phyloP scores from a whole-genome alignment of 2,113 vertebrate species.

The Lota lota region DNA sequence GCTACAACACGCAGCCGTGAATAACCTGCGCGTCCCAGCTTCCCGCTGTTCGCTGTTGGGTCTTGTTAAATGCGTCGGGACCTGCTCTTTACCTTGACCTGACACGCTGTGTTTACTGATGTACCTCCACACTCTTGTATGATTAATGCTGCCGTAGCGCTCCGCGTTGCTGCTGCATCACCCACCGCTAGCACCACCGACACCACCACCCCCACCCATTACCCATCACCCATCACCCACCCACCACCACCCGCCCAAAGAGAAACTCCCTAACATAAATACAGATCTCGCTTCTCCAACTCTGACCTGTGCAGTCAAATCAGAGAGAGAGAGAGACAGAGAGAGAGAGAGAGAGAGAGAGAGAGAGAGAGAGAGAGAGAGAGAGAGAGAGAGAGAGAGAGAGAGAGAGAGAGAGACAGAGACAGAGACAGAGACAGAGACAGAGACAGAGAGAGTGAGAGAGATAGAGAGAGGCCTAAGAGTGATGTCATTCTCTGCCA shows the following conservation, averaged over 20 bases:
- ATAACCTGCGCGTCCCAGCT: slow-evolving; percentile 70
- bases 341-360: slow-evolving; percentile 3
- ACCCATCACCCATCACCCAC: slow-evolving; percentile 3
- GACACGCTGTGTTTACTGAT: slow-evolving; percentile 70
- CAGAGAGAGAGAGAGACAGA: slow-evolving; percentile 4
- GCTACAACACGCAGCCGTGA: slow-evolving; percentile 56
- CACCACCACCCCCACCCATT: no score
- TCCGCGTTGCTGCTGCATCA: slow-evolving; percentile 39
- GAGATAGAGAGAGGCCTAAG: slow-evolving; percentile 21
- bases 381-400: slow-evolving; percentile 27
- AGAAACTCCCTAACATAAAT: no score
- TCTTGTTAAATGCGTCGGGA: slow-evolving; percentile 66
- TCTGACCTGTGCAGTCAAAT: slow-evolving; percentile 48
- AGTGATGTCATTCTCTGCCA: slow-evolving; percentile 37
- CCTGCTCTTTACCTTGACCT: slow-evolving; percentile 70
- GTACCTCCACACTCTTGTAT: slow-evolving; percentile 51
- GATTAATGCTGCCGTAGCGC: slow-evolving; percentile 62
- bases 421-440: not conserved
- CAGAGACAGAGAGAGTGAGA: not conserved
- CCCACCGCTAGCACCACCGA: slow-evolving; percentile 22
- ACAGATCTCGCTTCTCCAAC: slow-evolving; percentile 46
- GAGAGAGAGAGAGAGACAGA: not conserved
- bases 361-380: slow-evolving; percentile 9
- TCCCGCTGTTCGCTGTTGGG: slow-evolving; percentile 57
- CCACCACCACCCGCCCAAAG: no score